phyloP scores from a whole-genome alignment of 2,888 invertebrate genomes.

The Lumbricus terrestris region DNA sequence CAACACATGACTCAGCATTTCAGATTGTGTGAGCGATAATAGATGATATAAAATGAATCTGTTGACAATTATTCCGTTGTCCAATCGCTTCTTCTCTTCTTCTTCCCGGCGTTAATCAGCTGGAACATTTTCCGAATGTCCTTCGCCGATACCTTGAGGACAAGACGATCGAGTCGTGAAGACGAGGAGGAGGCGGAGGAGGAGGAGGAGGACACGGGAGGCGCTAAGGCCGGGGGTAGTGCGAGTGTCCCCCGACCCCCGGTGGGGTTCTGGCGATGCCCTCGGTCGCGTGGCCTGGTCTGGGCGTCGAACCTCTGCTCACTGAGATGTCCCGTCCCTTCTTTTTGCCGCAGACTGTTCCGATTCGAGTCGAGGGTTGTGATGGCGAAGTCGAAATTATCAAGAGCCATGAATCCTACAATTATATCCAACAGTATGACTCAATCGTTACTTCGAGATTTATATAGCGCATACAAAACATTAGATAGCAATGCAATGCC shows the following conservation, averaged over 20 bases:
- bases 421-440: neutral
- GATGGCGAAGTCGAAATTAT: neutral
- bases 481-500: too few relatives aligned
- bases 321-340: neutral
- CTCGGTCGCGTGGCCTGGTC: neutral
- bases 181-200: neutral
- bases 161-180: neutral
- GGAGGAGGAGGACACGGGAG: neutral
- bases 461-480: too few relatives aligned
- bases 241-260: neutral
- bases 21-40: neutral
- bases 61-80: neutral
- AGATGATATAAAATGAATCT: neutral
- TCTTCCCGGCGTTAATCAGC: neutral
- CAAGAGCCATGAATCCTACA: neutral
- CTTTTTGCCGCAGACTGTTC: neutral
- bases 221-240: neutral
- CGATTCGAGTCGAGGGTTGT: constrained; percentile 7
- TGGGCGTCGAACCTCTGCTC: neutral
- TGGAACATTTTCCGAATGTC: neutral
- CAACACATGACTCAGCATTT: neutral
- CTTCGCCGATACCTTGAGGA: constrained; percentile 6
- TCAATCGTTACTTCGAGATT: too few relatives aligned
- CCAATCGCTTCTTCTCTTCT: too few relatives aligned
- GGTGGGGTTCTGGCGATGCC: neutral